Conservation (phyloP, 2,888 invertebrate species). For the Hirtodrosophila confusa region DNA sequence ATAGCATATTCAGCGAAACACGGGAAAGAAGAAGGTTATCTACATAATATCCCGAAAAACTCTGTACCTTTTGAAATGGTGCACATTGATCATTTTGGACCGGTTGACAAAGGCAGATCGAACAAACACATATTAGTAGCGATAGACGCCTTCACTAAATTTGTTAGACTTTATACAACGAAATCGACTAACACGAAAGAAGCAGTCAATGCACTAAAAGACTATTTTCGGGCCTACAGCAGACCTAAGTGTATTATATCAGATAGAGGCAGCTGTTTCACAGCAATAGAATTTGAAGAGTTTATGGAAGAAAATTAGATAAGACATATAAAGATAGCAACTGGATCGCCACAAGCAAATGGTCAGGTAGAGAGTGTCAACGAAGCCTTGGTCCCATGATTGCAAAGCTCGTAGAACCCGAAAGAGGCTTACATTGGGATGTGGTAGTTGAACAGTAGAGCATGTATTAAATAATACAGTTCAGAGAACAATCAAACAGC, state of each 20-base stretch:
- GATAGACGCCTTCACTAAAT: slow-evolving; percentile 11
- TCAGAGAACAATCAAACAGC: background rate
- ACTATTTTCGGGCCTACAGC: slow-evolving; percentile 6
- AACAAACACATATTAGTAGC: slow-evolving; percentile 15
- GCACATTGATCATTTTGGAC: slow-evolving; percentile 16
- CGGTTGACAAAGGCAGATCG: background rate
- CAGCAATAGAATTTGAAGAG: slow-evolving; percentile 5
- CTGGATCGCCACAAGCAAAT: slow-evolving; percentile 9
- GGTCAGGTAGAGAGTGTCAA: slow-evolving; percentile 1
- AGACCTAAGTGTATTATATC: slow-evolving; percentile 7
- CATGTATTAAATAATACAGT: background rate
- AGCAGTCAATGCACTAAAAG: background rate
- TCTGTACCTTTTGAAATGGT: slow-evolving; percentile 7
- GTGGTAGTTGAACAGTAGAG: no score
- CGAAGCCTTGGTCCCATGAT: background rate
- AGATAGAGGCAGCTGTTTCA: slow-evolving; percentile 16
- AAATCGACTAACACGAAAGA: slow-evolving; percentile 13
- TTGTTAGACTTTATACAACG: slow-evolving; percentile 3
- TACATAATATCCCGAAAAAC: no score
- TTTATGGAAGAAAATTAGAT: background rate
- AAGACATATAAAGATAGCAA: slow-evolving; percentile 8
- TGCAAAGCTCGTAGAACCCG: slow-evolving; percentile 1
- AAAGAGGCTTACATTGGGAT: no score
- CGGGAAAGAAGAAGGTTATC: no score
- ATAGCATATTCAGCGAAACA: no score